Evolutionary conservation across 2,113 vertebrate species (phyloP).

Genomic region (Centrocercus urophasianus): DNA sequence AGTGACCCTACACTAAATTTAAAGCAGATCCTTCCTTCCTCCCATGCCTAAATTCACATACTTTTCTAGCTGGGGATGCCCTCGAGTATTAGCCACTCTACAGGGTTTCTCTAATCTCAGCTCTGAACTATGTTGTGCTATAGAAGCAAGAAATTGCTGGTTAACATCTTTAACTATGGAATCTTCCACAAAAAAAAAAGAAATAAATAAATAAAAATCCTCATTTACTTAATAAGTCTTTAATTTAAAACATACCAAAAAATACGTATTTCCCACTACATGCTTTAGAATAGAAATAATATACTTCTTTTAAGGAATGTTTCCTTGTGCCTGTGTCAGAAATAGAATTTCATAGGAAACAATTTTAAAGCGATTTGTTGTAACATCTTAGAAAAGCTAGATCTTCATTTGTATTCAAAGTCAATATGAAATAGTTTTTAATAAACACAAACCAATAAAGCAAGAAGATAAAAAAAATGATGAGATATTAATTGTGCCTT

Average conservation of each 20-base stretch:
- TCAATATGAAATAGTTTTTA: neutral
- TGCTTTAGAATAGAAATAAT: neutral
- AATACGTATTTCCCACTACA: neutral
- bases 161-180: conserved; percentile 83
- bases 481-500: neutral
- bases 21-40: conserved; percentile 91
- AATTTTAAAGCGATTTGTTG: neutral
- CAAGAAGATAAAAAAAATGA: neutral
- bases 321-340: neutral
- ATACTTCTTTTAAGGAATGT: neutral
- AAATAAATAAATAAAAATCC: neutral
- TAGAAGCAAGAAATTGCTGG: conserved; percentile 87
- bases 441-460: neutral
- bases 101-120: conserved; percentile 89
- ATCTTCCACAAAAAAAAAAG: conserved; percentile 68
- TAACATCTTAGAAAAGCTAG: neutral
- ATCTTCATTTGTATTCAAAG: neutral
- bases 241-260: neutral
- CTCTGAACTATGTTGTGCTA: conserved; percentile 85
- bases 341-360: neutral
- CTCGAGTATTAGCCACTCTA: conserved; percentile 88
- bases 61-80: conserved; percentile 86
- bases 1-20: conserved; percentile 89
- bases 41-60: conserved; percentile 89
- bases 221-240: conserved; percentile 77